Evolutionary conservation across 2,113 vertebrate genomes (phyloP), one percentile per base, ranked within the genome.

Genomic region (Periophthalmodon schlosseri): DNA sequence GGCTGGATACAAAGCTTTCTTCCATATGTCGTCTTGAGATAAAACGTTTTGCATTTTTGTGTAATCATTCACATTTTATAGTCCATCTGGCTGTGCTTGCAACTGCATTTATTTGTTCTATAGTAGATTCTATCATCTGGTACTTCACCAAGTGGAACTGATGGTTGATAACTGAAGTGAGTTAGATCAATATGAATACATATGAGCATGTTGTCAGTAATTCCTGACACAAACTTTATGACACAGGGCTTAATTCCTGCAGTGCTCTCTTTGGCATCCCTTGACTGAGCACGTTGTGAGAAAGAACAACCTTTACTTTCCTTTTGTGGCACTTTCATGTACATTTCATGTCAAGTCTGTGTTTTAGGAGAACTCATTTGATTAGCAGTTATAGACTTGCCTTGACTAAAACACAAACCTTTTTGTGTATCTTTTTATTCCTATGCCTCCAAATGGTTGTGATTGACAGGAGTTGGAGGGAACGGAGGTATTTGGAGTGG

Each of bases 401-500:
- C 12, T 61, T 7, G 24, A 33, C 58, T 57, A 57, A 57, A 61
- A 23, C 4, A 10, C 10, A 61, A 5, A 28, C 5, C 14, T 5
- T 16, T 20, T 65, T 57, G 10, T 57, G 56, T 57, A 15, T 4
- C 49, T 52, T 66, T n/a, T 36, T 66, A 34, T 66, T 44, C 34
- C 5, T 63, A 1, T 20, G 3, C 39, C 10, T 72, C 52, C 18
- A 36, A 16, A 23, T 82, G 60, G 60, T 34, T 81, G 33, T 86
- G 54, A n/a, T 44, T 66, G 44, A 12, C 85, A 99, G 97, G 95
- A 93, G 77, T 91, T 99, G 84, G 91, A 94, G 75, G 87, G 91
- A 71, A 93, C 93, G 16, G 82, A 91, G 68, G 90, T 99, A 79
- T 95, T 98, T 24, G 98, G 98, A 4, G 95, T 95, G 74, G 94